Evolutionary conservation across 2,113 vertebrate species (phyloP), one percentile per base, ranked within the genome.

Genomic region (Xenus cinereus): DNA sequence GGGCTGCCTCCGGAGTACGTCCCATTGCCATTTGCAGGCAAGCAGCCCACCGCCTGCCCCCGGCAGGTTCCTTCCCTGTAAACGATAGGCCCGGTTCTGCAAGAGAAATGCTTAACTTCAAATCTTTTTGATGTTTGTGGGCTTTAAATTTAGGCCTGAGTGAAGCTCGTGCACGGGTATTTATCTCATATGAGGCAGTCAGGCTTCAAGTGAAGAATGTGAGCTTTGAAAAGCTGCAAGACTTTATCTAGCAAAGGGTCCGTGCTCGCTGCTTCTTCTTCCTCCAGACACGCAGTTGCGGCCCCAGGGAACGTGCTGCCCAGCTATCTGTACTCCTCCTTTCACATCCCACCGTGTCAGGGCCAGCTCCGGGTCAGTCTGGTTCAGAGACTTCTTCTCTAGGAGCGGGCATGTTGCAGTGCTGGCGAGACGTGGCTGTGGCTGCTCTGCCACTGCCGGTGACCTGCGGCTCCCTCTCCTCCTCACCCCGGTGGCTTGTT

Each of bases 201-300:
- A 85, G 41, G 37, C 51, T 87, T 86, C 32, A 33, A 63, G 51
- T 77, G 35, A 67, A 64, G 79, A 90, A 78, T 37, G 41, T 32
- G 67, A 88, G 43, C 67, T 90, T 85, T 69, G 39, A 66, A 57
- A 90, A 93, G n/a, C 45, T 74, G 26, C 50, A 56, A 33, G 24
- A 17, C 45, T 72, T 79, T 27, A 32, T 63, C 37, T 71, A 63
- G 50, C 50, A 57, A 21, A 78, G 39, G 13, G 10, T 67, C 22
- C 0, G 0, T 46, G 28, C n/a, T 77, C 10, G 6, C 32, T 43
- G 57, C 51, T 6, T 19, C 23, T 12, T 51, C 19, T n/a, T 62
- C 54, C 78, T 77, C 39, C 75, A 80, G 37, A 23, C 10, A 10
- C 18, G n/a, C 57, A 46, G 37, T 9, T 76, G 35, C 2, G 1